Conservation (phyloP, 2,797 vertebrate species). For the Dicrostonyx torquatus region DNA sequence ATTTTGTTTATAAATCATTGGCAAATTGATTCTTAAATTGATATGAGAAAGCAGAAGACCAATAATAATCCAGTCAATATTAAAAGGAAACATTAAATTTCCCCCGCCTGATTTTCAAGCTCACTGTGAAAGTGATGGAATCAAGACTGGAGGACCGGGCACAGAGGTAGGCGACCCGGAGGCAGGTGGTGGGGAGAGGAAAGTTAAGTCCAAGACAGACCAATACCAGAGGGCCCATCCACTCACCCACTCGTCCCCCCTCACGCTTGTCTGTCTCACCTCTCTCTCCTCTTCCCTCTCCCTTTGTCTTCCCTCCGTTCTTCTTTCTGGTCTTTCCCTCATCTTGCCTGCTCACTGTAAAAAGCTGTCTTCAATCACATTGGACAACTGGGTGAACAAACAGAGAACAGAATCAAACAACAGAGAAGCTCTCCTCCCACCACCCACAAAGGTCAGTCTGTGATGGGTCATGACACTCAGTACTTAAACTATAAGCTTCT, state of each 20-base stretch:
- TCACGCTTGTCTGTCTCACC: background rate
- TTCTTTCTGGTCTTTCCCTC: background rate
- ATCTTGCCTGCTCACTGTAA: background rate
- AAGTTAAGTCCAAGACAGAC: background rate
- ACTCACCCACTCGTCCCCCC: accelerated
- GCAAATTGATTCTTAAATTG: conserved; percentile 39
- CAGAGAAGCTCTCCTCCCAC: background rate
- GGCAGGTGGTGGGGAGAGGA: background rate
- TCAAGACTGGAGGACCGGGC: background rate
- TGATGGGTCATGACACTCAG: background rate
- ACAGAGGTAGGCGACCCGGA: background rate
- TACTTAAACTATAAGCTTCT: background rate
- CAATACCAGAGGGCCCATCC: background rate
- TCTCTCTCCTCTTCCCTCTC: background rate
- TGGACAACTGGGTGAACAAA: background rate
- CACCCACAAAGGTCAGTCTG: background rate
- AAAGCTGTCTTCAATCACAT: background rate
- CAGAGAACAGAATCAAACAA: background rate
- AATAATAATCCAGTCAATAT: background rate
- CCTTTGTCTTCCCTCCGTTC: background rate
- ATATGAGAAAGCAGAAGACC: conserved; percentile 5
- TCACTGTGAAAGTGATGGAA: background rate
- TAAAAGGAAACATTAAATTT: conserved; percentile 12
- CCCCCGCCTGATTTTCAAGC: conserved; percentile 35
- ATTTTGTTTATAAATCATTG: background rate